Percentiles rank a stretch among this genome's conserved stretches.
Evolutionary conservation across 2,888 invertebrate genomes (phyloP).

Genomic region (Crocallis elinguaria): DNA sequence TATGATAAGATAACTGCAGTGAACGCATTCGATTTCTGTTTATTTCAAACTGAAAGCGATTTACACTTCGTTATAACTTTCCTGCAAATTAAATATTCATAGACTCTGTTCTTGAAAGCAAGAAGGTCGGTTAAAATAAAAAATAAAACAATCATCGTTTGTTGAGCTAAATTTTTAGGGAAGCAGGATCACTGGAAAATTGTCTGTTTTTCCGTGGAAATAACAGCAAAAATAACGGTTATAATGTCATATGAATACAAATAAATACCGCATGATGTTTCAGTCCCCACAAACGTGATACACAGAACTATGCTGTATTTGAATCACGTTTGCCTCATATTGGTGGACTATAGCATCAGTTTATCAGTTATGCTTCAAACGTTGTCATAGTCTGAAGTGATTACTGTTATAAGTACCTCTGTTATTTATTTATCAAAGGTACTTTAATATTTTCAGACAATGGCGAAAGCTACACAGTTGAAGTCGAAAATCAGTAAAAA

Average conservation of each 20-base stretch:
- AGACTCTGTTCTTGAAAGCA: too few relatives aligned
- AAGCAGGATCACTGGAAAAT: too few relatives aligned
- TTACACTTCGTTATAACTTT: too few relatives aligned
- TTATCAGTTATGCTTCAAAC: conserved; percentile 54
- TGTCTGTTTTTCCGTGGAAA: background rate
- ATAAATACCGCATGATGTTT: background rate
- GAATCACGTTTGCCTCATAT: conserved; percentile 24
- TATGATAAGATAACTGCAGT: background rate
- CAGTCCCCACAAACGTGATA: background rate
- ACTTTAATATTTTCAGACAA: conserved; percentile 37
- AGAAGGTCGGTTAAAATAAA: too few relatives aligned
- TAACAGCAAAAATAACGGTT: background rate
- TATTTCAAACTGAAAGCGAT: background rate
- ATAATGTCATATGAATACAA: background rate
- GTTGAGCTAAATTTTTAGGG: too few relatives aligned
- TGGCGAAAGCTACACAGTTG: conserved; percentile 58
- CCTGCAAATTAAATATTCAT: too few relatives aligned
- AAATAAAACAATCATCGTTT: too few relatives aligned
- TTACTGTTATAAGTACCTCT: conserved; percentile 1
- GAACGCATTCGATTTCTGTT: background rate
- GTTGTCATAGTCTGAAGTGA: conserved; percentile 41
- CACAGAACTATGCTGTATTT: background rate
- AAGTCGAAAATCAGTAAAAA: conserved; percentile 68
- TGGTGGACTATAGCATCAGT: conserved; percentile 35
- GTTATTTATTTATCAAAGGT: conserved; percentile 2